Base-by-base conservation (phyloP, 2,113 vertebrate genomes). In the Arenaria interpres region DNA sequence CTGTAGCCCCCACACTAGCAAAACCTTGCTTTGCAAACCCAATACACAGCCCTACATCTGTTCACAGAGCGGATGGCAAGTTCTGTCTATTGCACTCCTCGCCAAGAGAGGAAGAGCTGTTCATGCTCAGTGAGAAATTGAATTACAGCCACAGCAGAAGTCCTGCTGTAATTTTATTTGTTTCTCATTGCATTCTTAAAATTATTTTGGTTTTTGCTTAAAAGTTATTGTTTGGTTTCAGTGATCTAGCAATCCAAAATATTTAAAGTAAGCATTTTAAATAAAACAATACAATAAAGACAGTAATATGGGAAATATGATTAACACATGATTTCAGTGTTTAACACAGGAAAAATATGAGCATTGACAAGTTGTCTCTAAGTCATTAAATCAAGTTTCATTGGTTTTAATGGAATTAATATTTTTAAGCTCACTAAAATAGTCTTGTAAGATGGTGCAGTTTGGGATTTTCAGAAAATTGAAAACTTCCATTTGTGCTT, bases 81-180 rank as follows among this genome's bases (percentile, higher is more conserved):
- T 85, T 57, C 48, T 83, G 35, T 64, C 67, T 3, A 0, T 90
- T 7, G 1, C 14, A 9, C 2, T 68, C 27, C 41, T 79, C 0
- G 0, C 35, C 48, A 57, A 57, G 51, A 81, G 15, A 81, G 83
- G 54, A 90, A 90, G 16, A 87, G 27, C 56, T 73, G 39, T 32
- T 66, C 30, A n/a, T 0, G 0, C 25, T 63, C 43, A 68, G 27
- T 45, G 19, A 92, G 77, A 94, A 94, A 95, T 2, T 71, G 30
- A 86, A 72, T 92, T 82, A 68, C 33, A 56, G 69, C 37, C 76
- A 77, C 16, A 83, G 75, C 64, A 92, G 86, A 86, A 92, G 35
- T 3, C 27, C 39, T 84, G 68, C 30, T 81, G 16, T 72, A 91
- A 92, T 90, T 89, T 82, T 13, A 33, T 93, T 88, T 87, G 19